phyloP scores from a whole-genome alignment of 2,888 invertebrate species.

The Volucella inflata region DNA sequence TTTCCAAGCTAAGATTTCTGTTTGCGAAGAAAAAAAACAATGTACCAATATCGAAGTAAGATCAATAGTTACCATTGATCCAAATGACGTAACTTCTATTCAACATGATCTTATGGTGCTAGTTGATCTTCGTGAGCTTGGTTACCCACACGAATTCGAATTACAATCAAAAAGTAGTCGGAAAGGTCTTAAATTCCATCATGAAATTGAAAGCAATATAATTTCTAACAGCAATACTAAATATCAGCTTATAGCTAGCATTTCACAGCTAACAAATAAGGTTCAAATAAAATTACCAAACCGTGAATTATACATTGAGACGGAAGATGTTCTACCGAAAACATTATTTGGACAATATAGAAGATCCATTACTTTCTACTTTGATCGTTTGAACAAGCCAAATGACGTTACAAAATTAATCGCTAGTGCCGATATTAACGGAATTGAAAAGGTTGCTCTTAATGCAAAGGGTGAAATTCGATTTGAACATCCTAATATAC shows the following conservation, averaged over 20 bases:
- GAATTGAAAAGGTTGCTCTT: slow-evolving; percentile 84
- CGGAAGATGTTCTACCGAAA: slow-evolving; percentile 84
- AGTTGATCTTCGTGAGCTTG: slow-evolving; percentile 89
- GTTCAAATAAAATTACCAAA: slow-evolving; percentile 88
- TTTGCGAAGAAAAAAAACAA: slow-evolving; percentile 91
- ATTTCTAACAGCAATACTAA: slow-evolving; percentile 88
- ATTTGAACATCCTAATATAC: slow-evolving; percentile 88
- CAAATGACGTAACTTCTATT: slow-evolving; percentile 81
- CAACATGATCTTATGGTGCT: slow-evolving; percentile 87
- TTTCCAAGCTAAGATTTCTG: slow-evolving; percentile 88
- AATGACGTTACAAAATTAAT: slow-evolving; percentile 87
- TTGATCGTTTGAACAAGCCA: slow-evolving; percentile 89
- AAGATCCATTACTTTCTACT: slow-evolving; percentile 87
- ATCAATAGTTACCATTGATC: slow-evolving; percentile 78
- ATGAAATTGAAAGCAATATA: slow-evolving; percentile 89
- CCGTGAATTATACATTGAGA: slow-evolving; percentile 87
- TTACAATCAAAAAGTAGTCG: slow-evolving; percentile 87
- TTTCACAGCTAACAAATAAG: slow-evolving; percentile 87
- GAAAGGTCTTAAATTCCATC: slow-evolving; percentile 86
- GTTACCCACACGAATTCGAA: slow-evolving; percentile 90
- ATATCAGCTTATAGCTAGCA: slow-evolving; percentile 88
- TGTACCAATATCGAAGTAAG: slow-evolving; percentile 88
- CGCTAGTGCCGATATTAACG: slow-evolving; percentile 85
- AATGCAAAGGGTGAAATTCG: slow-evolving; percentile 86
- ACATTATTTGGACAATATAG: slow-evolving; percentile 86